Conservation (phyloP, 2,888 invertebrate genomes). For the Byasa hedistus region DNA sequence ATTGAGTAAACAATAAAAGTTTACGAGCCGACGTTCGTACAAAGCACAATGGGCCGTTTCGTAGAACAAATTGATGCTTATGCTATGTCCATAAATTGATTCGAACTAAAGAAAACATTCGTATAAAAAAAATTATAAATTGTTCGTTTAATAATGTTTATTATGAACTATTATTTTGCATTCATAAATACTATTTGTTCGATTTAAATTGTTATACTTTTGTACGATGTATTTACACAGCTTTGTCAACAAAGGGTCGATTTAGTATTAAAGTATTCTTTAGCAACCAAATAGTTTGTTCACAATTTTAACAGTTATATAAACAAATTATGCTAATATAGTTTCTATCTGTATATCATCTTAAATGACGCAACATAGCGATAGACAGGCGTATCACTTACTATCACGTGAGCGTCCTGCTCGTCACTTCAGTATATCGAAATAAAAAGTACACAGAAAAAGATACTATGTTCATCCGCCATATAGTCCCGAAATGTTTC, state of each 20-base stretch:
- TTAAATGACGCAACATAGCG: too few relatives aligned
- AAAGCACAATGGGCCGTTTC: conserved; percentile 35
- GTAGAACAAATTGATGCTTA: conserved; percentile 38
- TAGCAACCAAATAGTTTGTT: too few relatives aligned
- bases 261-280: too few relatives aligned
- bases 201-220: background rate
- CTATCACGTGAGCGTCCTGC: too few relatives aligned
- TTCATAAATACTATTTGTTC: background rate
- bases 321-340: too few relatives aligned
- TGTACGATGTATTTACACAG: background rate
- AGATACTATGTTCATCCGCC: too few relatives aligned
- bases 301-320: too few relatives aligned
- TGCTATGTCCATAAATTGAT: conserved; percentile 20
- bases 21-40: conserved; percentile 34
- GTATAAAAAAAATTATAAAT: background rate
- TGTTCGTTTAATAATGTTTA: background rate
- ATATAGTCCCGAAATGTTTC: conserved; percentile 2
- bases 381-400: too few relatives aligned
- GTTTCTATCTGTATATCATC: too few relatives aligned
- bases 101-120: background rate
- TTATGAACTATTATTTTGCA: background rate
- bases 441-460: too few relatives aligned
- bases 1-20: conserved; percentile 38
- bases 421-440: too few relatives aligned
- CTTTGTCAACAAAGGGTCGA: too few relatives aligned